A percentile compares a stretch with the other conserved stretches of the same genome.
Evolutionary conservation across 2,113 vertebrate genomes (phyloP).

Genomic region (Chloebia gouldiae): DNA sequence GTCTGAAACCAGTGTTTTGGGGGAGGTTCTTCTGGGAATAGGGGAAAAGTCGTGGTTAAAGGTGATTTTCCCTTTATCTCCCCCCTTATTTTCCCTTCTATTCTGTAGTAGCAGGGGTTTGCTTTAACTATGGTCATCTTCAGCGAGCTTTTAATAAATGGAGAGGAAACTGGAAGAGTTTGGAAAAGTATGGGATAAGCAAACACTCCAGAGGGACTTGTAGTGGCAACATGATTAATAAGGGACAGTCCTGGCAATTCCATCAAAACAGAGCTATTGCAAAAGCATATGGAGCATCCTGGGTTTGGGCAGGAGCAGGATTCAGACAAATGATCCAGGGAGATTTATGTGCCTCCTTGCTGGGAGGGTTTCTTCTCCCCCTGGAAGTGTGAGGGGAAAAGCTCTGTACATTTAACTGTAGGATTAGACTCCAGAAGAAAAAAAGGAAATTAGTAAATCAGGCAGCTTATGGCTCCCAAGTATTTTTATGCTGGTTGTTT

Average conservation of each 20-base stretch:
- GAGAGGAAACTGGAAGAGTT: background rate
- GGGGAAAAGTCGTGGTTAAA: background rate
- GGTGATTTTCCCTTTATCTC: background rate
- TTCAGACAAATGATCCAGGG: background rate
- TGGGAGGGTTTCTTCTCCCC: background rate
- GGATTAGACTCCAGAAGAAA: background rate
- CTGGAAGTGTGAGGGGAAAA: background rate
- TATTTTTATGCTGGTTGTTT: background rate
- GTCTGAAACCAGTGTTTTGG: too few species aligned
- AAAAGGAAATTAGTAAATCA: background rate
- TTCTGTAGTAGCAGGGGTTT: background rate
- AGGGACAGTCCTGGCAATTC: conserved; percentile 33
- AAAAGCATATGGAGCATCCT: conserved; percentile 42
- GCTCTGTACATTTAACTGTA: background rate
- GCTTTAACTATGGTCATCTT: background rate
- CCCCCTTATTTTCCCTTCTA: background rate
- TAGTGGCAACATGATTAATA: conserved; percentile 61
- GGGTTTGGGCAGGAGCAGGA: background rate
- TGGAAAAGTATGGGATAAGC: background rate
- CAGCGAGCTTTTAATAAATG: background rate
- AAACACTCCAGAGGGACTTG: conserved; percentile 15
- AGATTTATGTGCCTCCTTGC: background rate
- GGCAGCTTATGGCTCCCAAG: background rate
- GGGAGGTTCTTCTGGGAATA: background rate
- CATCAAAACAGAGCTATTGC: conserved; percentile 36